Conservation (phyloP, 1,140 invertebrate species). For the Trinorchestia longiramus region DNA sequence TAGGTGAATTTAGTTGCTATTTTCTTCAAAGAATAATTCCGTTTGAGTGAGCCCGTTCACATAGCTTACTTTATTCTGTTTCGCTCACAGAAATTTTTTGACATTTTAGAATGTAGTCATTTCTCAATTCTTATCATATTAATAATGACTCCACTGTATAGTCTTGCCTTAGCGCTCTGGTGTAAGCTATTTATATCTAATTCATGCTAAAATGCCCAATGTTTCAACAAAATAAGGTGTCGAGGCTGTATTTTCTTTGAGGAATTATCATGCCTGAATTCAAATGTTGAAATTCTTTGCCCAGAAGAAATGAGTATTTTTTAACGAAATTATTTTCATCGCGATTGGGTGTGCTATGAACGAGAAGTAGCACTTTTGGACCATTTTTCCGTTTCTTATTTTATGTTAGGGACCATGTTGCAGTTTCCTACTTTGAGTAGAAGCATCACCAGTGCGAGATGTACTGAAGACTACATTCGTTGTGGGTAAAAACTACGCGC, state of each 20-base stretch:
- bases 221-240: neutral
- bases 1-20: neutral
- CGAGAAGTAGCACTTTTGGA: too few species aligned
- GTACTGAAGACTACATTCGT: neutral
- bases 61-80: neutral
- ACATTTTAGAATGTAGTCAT: neutral
- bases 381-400: too few species aligned
- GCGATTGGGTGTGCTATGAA: too few species aligned
- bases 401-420: too few species aligned
- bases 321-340: too few species aligned
- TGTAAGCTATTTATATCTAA: neutral
- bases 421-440: too few species aligned
- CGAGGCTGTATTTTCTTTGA: too few species aligned
- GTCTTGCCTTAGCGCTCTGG: neutral
- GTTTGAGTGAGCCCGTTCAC: neutral
- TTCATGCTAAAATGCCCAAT: neutral
- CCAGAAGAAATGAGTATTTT: neutral
- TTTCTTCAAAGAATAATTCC: neutral
- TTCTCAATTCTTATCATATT: neutral
- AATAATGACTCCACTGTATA: neutral
- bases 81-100: neutral
- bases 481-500: neutral
- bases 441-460: too few species aligned
- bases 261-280: neutral
- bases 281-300: neutral